phyloP scores from a whole-genome alignment of 2,888 invertebrate genomes.

The Watsonalla cultraria region DNA sequence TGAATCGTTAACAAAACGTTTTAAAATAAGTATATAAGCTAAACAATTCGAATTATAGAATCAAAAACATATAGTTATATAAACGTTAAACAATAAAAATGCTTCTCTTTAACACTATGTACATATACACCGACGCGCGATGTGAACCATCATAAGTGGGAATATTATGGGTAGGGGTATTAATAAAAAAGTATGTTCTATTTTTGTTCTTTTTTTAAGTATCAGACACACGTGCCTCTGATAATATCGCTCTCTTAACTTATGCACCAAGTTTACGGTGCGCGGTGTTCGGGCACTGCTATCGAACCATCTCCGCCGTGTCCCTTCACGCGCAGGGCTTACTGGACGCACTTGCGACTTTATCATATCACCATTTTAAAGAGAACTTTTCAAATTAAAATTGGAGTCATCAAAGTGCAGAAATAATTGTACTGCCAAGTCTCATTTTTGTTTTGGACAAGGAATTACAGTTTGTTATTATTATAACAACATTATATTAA shows the following conservation, averaged over 20 bases:
- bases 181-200: too few relatives aligned
- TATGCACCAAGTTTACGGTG: background rate
- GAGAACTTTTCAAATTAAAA: background rate
- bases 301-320: background rate
- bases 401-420: background rate
- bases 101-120: conserved; percentile 4
- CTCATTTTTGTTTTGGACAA: too few relatives aligned
- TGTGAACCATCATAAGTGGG: too few relatives aligned
- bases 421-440: background rate
- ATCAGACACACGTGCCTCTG: background rate
- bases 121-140: background rate
- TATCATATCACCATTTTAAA: background rate
- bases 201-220: background rate
- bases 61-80: conserved; percentile 6
- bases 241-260: background rate
- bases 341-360: background rate
- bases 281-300: background rate
- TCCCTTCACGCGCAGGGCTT: background rate
- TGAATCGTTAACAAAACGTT: conserved; percentile 5
- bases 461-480: too few relatives aligned
- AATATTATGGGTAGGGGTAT: too few relatives aligned
- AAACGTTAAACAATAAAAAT: conserved; percentile 14
- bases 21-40: conserved; percentile 6
- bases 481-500: too few relatives aligned
- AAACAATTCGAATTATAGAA: too few relatives aligned